These are phyloP conservation scores for Myiopsitta monachus DNA, from an alignment of 2,113 vertebrate species.

Conservation along the genomic window DNA sequence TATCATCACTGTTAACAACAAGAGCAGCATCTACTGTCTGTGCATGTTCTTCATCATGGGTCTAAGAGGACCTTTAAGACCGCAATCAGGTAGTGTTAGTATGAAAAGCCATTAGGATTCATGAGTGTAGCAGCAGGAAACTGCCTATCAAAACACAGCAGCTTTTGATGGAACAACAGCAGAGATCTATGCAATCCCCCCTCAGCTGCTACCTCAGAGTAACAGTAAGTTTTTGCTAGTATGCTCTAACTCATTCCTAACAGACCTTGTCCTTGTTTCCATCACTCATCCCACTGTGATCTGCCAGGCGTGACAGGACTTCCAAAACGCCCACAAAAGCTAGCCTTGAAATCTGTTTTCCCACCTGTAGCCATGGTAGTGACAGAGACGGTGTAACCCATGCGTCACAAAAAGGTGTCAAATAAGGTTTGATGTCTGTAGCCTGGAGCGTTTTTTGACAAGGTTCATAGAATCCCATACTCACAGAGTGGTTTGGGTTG, in stretches of 20 bases:
- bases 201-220: background rate
- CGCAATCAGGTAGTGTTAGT: background rate
- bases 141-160: background rate
- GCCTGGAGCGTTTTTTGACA: background rate
- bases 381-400: background rate
- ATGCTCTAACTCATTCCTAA: background rate
- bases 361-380: background rate
- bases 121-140: background rate
- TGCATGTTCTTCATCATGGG: background rate
- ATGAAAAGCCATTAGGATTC: background rate
- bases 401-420: background rate
- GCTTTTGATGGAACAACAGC: background rate
- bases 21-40: background rate
- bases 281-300: background rate
- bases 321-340: accelerated
- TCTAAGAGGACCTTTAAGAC: background rate
- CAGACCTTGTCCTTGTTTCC: background rate
- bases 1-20: background rate
- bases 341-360: background rate
- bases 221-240: background rate
- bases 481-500: background rate
- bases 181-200: background rate
- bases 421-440: background rate
- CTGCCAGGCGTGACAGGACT: background rate
- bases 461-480: background rate